Evolutionary conservation across 1,140 invertebrate species (phyloP).

Genomic region (Drosophila littoralis): DNA sequence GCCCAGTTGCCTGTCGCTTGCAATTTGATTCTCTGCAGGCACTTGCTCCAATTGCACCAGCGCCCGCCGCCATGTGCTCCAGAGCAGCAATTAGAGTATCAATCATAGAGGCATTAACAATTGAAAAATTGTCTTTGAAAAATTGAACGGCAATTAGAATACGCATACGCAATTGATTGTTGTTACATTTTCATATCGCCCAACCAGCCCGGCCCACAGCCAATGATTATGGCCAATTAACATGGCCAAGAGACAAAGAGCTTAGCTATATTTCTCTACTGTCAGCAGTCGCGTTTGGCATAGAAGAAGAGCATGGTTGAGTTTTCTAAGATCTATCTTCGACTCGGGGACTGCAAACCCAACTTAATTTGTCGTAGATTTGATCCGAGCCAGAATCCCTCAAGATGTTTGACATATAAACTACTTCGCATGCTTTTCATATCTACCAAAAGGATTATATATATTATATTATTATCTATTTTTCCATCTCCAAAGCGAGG

Average conservation of each 20-base stretch:
- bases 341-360: no score
- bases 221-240: constrained; percentile 39
- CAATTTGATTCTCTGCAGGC: constrained; percentile 66
- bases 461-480: no score
- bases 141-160: constrained; percentile 78
- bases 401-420: no score
- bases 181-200: constrained; percentile 8
- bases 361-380: no score
- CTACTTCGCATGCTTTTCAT: no score
- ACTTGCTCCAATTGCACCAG: constrained; percentile 45
- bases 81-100: constrained; percentile 73
- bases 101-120: constrained; percentile 80
- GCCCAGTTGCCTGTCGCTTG: constrained; percentile 35
- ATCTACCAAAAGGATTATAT: no score
- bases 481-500: no score
- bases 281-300: no score
- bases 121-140: constrained; percentile 79
- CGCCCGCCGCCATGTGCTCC: constrained; percentile 28
- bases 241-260: constrained; percentile 1
- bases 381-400: no score
- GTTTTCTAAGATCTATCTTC: no score
- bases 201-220: constrained; percentile 14
- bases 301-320: no score
- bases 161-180: constrained; percentile 50
- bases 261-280: background rate